These are phyloP conservation scores for Stegostoma tigrinum DNA, from an alignment of 2,113 vertebrate genomes.

Conservation along the genomic window DNA sequence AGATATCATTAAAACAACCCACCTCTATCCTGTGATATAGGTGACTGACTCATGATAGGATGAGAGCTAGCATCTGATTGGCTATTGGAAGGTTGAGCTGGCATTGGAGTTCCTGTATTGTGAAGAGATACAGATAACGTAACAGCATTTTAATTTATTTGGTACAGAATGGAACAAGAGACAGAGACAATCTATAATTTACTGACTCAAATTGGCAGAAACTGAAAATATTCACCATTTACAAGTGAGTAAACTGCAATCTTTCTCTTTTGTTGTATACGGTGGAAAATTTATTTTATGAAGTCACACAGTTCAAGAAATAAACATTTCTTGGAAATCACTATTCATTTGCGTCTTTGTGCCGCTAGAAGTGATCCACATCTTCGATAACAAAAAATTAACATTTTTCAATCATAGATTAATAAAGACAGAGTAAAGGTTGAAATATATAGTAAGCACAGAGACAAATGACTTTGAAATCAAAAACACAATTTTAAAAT, in stretches of 20 bases:
- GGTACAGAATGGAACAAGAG: neutral
- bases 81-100: conserved; percentile 76
- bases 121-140: neutral
- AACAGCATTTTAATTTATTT: conserved; percentile 4
- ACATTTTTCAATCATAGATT: neutral
- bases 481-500: neutral
- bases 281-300: neutral
- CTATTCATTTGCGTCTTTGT: neutral
- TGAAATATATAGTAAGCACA: neutral
- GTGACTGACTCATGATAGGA: conserved; percentile 78
- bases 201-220: neutral
- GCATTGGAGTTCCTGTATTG: conserved; percentile 72
- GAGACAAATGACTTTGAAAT: neutral
- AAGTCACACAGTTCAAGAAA: neutral
- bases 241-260: neutral
- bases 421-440: neutral
- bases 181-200: neutral
- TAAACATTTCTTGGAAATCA: neutral
- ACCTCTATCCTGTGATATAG: conserved; percentile 93
- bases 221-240: neutral
- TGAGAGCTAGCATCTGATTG: conserved; percentile 78
- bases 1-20: conserved; percentile 46
- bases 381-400: neutral
- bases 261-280: neutral
- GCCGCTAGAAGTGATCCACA: neutral